Evolutionary conservation across 35 echinoderm and acorn worm genomes (phyloP), one percentile per base, ranked within the genome.

Genomic region (Patiria miniata): DNA sequence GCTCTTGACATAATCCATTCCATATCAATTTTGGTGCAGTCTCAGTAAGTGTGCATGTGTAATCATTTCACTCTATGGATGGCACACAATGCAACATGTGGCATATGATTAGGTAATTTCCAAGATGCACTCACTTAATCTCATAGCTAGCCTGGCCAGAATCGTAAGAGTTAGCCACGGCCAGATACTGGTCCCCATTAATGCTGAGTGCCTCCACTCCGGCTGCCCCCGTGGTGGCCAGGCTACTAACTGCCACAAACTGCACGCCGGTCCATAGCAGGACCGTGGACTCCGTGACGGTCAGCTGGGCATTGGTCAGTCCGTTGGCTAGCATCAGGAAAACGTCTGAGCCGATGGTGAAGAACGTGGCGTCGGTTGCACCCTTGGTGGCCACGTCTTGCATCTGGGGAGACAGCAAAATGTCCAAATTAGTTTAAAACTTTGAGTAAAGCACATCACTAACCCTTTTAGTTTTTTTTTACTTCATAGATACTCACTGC

Each of bases 351-450:
- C 95, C 95, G 5, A 89, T 79, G 29, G 84, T 89, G 84, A 97
- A 83, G 85, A 97, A 97, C 10, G 73, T 81, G 7, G 90, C 88
- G 81, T 90, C 92, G 29, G 91, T 91, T 9, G 95, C 95, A 38
- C 95, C 95, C 0, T 51, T 68, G 7, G 91, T 97, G 21, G 65
- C 26, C 51, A 97, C 93, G 65, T 97, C 91, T 94, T 97, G 91
- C 17, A 97, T 69, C 95, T 97, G 54, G n/a, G n/a, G n/a, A 69
- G 36, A 59, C 83, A 85, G 21, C 57, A n/a, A 59, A 59, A 59
- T 54, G 30, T 19, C 8, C 6, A 79, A 86, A 79, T 26, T 23
- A 23, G 3, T 36, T 73, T 23, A 73, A 73, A 61, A 73, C 0
- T 73, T 30, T 26, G 3, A 73, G 29, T 26, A 19, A 58, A n/a